phyloP scores from a whole-genome alignment of 1,140 invertebrate species.

The Gonioctena quinquepunctata region DNA sequence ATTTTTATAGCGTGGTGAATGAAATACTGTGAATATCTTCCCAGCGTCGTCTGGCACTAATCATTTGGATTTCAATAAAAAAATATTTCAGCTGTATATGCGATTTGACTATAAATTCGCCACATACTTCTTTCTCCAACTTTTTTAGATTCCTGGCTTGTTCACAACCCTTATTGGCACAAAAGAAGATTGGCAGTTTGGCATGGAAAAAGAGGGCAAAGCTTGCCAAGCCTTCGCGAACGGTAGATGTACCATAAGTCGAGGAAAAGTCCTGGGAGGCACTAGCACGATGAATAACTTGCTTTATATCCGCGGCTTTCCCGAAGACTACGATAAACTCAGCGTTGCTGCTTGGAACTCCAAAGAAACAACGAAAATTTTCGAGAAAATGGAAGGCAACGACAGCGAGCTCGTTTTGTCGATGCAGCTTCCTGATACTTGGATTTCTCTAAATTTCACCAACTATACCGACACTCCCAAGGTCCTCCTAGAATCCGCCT shows the following conservation, averaged over 20 bases:
- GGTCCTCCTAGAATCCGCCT: constrained; percentile 54
- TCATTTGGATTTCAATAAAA: no score
- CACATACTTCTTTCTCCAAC: no score
- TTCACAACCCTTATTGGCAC: constrained; percentile 22
- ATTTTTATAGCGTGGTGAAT: no score
- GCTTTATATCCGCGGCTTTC: constrained; percentile 67
- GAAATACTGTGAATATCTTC: no score
- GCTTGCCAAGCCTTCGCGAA: constrained; percentile 53
- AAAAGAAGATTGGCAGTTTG: constrained; percentile 34
- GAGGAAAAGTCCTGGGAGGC: constrained; percentile 64
- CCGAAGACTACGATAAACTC: neutral
- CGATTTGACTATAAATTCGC: no score
- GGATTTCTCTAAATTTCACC: neutral
- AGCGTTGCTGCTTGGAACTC: neutral
- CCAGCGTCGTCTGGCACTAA: no score
- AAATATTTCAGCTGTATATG: no score
- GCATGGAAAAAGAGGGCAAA: constrained; percentile 54
- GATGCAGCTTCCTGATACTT: neutral
- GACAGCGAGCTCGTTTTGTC: neutral
- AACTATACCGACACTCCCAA: constrained; percentile 41
- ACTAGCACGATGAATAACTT: constrained; percentile 70
- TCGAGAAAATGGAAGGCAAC: neutral
- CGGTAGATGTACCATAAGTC: constrained; percentile 56
- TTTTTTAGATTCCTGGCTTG: constrained; percentile 32
- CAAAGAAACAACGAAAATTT: neutral